phyloP scores from a whole-genome alignment of 1,140 invertebrate genomes.

The Drosophila nigromelanica region DNA sequence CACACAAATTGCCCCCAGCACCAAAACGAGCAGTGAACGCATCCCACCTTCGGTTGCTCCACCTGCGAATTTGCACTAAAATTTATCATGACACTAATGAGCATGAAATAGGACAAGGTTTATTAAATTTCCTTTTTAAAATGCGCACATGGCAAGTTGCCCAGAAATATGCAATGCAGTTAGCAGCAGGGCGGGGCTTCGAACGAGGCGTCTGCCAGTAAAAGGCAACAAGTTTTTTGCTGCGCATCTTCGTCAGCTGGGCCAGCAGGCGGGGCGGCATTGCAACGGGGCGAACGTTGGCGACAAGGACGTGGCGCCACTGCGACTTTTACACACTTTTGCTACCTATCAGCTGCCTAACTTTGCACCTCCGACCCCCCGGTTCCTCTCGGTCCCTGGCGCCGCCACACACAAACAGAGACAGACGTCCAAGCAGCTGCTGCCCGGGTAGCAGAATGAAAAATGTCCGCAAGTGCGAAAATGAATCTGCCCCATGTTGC shows the following conservation, averaged over 20 bases:
- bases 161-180: conserved; percentile 29
- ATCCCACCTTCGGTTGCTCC: not conserved
- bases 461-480: conserved; percentile 81
- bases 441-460: conserved; percentile 66
- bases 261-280: conserved; percentile 9
- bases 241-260: conserved; percentile 23
- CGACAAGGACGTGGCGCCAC: conserved; percentile 61
- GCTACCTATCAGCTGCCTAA: conserved; percentile 40
- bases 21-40: conserved; percentile 1
- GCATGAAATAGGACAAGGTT: conserved; percentile 79
- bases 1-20: not conserved
- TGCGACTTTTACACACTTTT: conserved; percentile 44
- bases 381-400: not conserved
- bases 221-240: conserved; percentile 63
- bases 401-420: conserved; percentile 31
- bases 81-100: conserved; percentile 82
- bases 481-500: conserved; percentile 81
- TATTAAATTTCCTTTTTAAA: conserved; percentile 81
- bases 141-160: conserved; percentile 64
- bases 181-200: not conserved
- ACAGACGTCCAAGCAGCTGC: conserved; percentile 48
- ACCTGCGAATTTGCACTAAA: conserved; percentile 44
- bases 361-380: conserved; percentile 2
- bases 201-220: not conserved
- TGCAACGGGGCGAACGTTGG: conserved; percentile 23